phyloP scores from a whole-genome alignment of 2,797 vertebrate species.

The Todus mexicanus region DNA sequence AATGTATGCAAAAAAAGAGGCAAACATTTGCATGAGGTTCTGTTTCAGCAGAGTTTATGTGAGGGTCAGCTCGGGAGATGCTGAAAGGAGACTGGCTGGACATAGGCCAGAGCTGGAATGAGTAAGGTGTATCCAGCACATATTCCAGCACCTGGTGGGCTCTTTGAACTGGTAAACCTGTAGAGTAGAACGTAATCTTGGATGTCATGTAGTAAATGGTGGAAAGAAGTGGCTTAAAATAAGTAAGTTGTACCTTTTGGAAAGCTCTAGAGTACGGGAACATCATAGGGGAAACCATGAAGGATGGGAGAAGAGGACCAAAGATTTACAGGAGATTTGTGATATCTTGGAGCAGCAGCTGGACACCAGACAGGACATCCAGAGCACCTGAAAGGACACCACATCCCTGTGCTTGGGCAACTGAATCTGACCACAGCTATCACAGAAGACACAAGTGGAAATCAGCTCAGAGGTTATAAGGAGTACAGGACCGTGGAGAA shows the following conservation, averaged over 20 bases:
- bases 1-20: neutral
- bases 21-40: neutral
- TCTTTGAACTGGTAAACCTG: neutral
- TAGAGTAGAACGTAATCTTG: neutral
- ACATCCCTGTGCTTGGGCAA: rapidly evolving
- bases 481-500: neutral
- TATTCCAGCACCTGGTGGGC: neutral
- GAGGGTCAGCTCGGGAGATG: neutral
- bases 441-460: rapidly evolving
- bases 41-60: neutral
- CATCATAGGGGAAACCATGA: neutral
- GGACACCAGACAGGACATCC: neutral
- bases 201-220: neutral
- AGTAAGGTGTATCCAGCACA: neutral
- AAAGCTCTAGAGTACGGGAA: neutral
- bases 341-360: neutral
- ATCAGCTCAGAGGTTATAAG: neutral
- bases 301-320: neutral
- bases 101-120: neutral
- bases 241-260: neutral
- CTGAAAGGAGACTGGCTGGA: neutral
- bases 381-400: neutral
- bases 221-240: neutral
- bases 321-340: neutral
- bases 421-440: neutral